These are phyloP conservation scores for Thecocarcelia acutangulata DNA, from an alignment of 2,888 invertebrate species.

Conservation along the genomic window DNA sequence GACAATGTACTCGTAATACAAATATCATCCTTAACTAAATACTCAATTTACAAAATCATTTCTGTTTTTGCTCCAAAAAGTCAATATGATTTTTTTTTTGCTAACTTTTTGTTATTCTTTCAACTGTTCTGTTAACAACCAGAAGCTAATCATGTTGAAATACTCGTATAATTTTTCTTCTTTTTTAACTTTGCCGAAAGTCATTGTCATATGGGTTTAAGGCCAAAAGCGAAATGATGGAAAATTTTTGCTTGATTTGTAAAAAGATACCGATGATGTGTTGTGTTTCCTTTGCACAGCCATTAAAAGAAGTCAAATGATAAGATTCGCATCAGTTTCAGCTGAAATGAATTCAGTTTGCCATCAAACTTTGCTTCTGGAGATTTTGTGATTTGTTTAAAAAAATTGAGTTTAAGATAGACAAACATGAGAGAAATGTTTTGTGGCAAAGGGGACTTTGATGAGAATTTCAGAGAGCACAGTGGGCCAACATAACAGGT, in stretches of 20 bases:
- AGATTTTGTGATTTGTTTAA: not conserved
- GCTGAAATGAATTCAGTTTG: conserved; percentile 29
- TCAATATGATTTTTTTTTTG: not conserved
- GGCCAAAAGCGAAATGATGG: conserved; percentile 19
- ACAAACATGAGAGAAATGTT: no score
- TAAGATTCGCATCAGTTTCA: conserved; percentile 56
- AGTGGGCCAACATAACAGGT: no score
- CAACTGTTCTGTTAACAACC: conserved; percentile 38
- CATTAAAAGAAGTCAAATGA: conserved; percentile 52
- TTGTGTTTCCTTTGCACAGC: conserved; percentile 3
- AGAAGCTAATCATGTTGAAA: conserved; percentile 62
- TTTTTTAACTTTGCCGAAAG: not conserved
- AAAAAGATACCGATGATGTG: conserved; percentile 13
- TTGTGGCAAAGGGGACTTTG: no score
- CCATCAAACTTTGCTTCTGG: not conserved
- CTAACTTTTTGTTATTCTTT: conserved; percentile 2
- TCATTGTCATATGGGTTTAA: not conserved
- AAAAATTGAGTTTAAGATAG: not conserved
- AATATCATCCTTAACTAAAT: conserved; percentile 52
- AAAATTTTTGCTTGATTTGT: conserved; percentile 7
- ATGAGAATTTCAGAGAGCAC: no score
- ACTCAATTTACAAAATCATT: conserved; percentile 50
- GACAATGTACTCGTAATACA: conserved; percentile 25
- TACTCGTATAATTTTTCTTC: conserved; percentile 27
- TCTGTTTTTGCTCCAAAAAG: not conserved